Evolutionary conservation across 2,888 invertebrate genomes (phyloP), one percentile per base, ranked within the genome.

Genomic region (Ophioninae sp.): DNA sequence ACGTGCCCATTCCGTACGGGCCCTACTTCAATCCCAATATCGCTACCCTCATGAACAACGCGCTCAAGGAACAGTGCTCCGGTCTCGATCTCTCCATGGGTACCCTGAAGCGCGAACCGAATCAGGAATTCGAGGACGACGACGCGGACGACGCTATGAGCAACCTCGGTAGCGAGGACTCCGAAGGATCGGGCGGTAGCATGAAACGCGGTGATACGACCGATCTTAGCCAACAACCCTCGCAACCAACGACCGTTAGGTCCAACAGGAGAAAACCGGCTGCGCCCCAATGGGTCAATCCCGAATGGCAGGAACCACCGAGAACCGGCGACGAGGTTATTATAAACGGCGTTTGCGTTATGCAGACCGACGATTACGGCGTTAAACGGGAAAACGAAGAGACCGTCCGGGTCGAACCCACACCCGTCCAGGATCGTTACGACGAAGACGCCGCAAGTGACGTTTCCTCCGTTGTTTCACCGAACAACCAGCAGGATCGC

Each of bases 221-320:
- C 77, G 93, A 92, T 79, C 67, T 77, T 8, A 82, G 81, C 61
- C 85, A 85, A 68, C 77, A 84, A 44, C 77, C 81, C 2, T 75
- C 79, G 5, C 81, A 81, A 65, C 82, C 94, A 62, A 94, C 94
- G 62, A 86, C 91, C 10, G 92, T 87, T 7, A 93, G 96, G 89
- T 94, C 95, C 67, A 97, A 96, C 79, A 94, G 98, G 85, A 95
- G 99, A 89, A 99, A 99, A 94, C 98, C 98, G 0, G 98, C 98
- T 0, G 98, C 98, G 76, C 99, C 99, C 1, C 98, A 99, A 93
- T 98, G 99, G 98, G 98, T 99, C 6, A 98, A 98, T 93, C 99
- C 99, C 7, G 97, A 97, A 89, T 97, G 97, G 97, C 97, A 97
- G 90, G 97, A 96, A 90, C 93, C 93, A 1, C 77, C 92, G 44